Conservation (phyloP, 2,888 invertebrate species). For the Thecophora atra region DNA sequence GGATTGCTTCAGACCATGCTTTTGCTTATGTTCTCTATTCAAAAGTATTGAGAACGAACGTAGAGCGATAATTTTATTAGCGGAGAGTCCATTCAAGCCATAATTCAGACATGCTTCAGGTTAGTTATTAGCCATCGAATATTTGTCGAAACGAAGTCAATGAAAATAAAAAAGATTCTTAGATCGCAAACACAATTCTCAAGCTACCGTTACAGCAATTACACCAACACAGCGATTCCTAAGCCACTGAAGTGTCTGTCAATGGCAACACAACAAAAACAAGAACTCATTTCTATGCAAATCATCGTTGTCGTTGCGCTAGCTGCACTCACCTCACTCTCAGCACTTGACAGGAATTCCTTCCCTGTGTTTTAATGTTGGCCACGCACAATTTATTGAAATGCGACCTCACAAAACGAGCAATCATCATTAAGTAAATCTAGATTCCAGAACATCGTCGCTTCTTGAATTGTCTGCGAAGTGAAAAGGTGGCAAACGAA, state of each 20-base stretch:
- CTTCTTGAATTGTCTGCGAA: too few species aligned
- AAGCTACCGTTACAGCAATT: too few species aligned
- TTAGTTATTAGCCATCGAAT: not conserved
- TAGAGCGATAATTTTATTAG: slow-evolving; percentile 26
- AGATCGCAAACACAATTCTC: too few species aligned
- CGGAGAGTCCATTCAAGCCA: too few species aligned
- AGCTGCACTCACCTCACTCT: not conserved
- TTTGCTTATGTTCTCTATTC: too few species aligned
- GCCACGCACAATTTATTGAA: slow-evolving; percentile 27
- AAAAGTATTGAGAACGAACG: too few species aligned
- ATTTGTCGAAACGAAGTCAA: slow-evolving; percentile 27
- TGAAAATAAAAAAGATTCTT: slow-evolving; percentile 22
- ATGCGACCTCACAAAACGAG: slow-evolving; percentile 19
- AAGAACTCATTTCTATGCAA: slow-evolving; percentile 35
- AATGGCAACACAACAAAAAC: too few species aligned
- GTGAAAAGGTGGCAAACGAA: too few species aligned
- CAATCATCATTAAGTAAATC: slow-evolving; percentile 41
- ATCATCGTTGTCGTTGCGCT: slow-evolving; percentile 3
- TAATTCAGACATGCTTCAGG: slow-evolving; percentile 17
- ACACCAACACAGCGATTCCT: too few species aligned
- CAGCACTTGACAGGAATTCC: too few species aligned
- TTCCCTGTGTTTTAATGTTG: slow-evolving; percentile 23
- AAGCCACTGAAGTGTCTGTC: slow-evolving; percentile 24
- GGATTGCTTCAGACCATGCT: too few species aligned
- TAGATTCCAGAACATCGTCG: slow-evolving; percentile 21